Percentiles rank a stretch among this genome's conserved stretches.
Evolutionary conservation across 2,113 vertebrate genomes (phyloP).

Genomic region (Ovibos moschatus): DNA sequence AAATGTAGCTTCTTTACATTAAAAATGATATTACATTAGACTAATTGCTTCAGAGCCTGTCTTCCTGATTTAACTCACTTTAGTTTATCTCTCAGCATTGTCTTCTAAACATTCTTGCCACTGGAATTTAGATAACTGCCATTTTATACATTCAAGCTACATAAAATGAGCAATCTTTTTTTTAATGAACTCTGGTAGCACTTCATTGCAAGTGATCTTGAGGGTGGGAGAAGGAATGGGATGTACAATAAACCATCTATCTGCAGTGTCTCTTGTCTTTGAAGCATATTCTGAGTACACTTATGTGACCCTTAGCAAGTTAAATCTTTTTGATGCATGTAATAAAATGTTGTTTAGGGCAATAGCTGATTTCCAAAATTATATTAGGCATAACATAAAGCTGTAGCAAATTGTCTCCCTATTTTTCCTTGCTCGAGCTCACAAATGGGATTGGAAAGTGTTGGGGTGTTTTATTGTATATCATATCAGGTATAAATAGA

Average conservation of each 20-base stretch:
- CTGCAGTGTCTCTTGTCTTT: constrained; percentile 72
- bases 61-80: constrained; percentile 73
- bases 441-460: constrained; percentile 41
- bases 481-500: constrained; percentile 43
- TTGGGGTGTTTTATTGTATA: constrained; percentile 56
- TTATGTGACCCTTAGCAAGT: constrained; percentile 67
- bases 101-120: constrained; percentile 72
- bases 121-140: constrained; percentile 72
- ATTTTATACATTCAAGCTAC: constrained; percentile 75
- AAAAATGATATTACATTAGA: constrained; percentile 79
- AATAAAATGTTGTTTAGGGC: constrained; percentile 78
- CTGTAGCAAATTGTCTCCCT: constrained; percentile 65
- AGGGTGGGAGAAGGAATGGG: constrained; percentile 39
- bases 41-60: constrained; percentile 70
- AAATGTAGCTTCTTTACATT: constrained; percentile 78
- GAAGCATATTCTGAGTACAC: constrained; percentile 74
- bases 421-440: constrained; percentile 61
- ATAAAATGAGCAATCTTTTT: constrained; percentile 80
- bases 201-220: constrained; percentile 71
- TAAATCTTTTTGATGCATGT: constrained; percentile 78
- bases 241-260: constrained; percentile 69
- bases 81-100: constrained; percentile 76
- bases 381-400: constrained; percentile 68
- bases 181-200: constrained; percentile 78
- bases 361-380: constrained; percentile 80